These are phyloP conservation scores for Indri indri DNA, from an alignment of 2,113 vertebrate species.

Conservation along the genomic window DNA sequence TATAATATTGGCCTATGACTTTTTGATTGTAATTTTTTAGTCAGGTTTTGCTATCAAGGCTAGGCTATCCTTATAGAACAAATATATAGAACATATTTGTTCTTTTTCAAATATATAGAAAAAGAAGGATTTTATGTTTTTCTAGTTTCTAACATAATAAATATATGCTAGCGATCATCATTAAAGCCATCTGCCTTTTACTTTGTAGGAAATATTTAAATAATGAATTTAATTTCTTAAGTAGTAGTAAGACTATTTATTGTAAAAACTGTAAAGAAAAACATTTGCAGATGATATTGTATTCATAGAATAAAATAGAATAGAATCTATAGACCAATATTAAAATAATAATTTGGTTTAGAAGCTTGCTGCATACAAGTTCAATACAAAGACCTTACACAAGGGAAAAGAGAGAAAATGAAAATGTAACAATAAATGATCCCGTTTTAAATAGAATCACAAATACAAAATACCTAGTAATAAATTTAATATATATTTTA, in stretches of 20 bases:
- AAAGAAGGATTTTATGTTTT: neutral
- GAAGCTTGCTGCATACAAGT: neutral
- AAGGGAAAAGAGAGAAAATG: neutral
- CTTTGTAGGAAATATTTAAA: neutral
- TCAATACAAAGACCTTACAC: neutral
- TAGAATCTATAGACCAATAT: neutral
- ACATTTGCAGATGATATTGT: neutral
- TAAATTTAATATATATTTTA: neutral
- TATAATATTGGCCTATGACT: neutral
- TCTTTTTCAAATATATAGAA: too few species aligned
- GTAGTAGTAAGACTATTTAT: neutral
- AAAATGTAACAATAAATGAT: neutral
- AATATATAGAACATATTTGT: neutral
- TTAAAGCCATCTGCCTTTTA: neutral
- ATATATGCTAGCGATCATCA: neutral
- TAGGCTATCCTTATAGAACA: neutral
- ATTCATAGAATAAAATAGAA: neutral
- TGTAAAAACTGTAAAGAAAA: neutral
- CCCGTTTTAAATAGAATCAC: neutral
- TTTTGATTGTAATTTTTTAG: neutral
- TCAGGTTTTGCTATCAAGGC: neutral
- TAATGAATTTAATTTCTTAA: neutral
- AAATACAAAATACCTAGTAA: neutral
- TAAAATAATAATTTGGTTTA: neutral
- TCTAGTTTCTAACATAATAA: neutral